Base-by-base conservation (phyloP, 2,797 vertebrate genomes). In the Merluccius polli region DNA sequence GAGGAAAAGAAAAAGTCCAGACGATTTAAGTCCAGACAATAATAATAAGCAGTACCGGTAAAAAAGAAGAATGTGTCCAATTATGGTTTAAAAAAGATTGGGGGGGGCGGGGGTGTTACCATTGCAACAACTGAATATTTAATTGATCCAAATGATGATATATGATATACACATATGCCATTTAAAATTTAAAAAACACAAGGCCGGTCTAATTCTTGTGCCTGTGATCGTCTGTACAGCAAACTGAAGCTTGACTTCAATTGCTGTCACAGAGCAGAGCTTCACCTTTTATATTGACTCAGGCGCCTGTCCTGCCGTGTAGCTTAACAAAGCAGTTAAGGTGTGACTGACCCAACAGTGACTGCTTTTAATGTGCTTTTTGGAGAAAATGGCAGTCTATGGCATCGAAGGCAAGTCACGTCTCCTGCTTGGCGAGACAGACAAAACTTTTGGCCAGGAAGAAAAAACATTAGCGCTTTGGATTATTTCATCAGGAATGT, bases 21-120 rank as follows among this genome's bases (percentile, higher is more conserved):
- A 59, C 48, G 48, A 59, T 59, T 59, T 59, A n/a, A 59, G n/a
- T 59, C 52, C 52, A 59, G 52, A 59, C 52, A 59, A 59, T 59
- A 59, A 59, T 59, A 59, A 59, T 59, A 59, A 59, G 52, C 52
- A 59, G 52, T n/a, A 59, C 52, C 7, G 7, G 21, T 21, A 7
- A 52, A 59, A 21, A 52, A 52, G n/a, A 52, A n/a, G 9, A n/a
- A 59, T 59, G 52, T 59, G 21, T n/a, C 52, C 52, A 59, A 59
- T 59, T 59, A 59, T 24, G 52, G 52, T 21, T 59, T 10, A n/a
- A 59, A n/a, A 24, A 59, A n/a, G 1, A 59, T 21, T 15, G 48
- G 41, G 16, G 41, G 44, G 44, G 16, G 44, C 33, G 44, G 18
- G 44, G 44, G 44, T 3, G 41, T 4, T 48, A 21, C 1, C n/a